These are phyloP conservation scores for Mesocentrotus franciscanus DNA, from an alignment of 53 echinoderm and acorn worm species.

Conservation along the genomic window DNA sequence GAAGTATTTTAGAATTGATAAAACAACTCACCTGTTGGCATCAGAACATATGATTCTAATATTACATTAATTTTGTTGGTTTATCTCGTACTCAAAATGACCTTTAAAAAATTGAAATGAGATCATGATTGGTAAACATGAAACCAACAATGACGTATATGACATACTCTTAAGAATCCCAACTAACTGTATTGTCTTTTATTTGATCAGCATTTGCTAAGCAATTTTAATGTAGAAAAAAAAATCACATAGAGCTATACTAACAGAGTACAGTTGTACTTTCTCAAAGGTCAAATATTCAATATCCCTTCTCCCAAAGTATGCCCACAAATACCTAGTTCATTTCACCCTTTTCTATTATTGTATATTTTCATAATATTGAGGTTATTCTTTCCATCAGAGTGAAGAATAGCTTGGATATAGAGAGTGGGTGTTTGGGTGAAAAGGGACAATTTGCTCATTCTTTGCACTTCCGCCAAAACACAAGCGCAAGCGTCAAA, in stretches of 20 bases:
- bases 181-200: not conserved
- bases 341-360: not conserved
- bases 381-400: conserved; percentile 9
- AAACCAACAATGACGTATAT: not conserved
- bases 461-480: conserved; percentile 50
- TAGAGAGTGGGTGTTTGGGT: conserved; percentile 29
- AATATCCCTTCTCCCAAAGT: conserved; percentile 13
- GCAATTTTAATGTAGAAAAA: not conserved
- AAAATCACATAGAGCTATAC: not conserved
- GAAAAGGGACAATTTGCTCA: not conserved
- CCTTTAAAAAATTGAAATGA: not conserved
- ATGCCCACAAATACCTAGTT: conserved; percentile 8
- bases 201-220: not conserved
- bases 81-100: not conserved
- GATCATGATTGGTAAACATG: not conserved
- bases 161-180: not conserved
- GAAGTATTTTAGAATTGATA: too few relatives aligned
- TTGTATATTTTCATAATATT: conserved; percentile 46
- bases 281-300: conserved; percentile 44
- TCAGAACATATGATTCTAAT: too few relatives aligned
- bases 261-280: not conserved
- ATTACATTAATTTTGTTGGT: not conserved
- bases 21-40: too few relatives aligned
- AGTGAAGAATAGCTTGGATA: not conserved
- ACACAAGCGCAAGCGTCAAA: conserved; percentile 19